Conservation (phyloP, 2,888 invertebrate genomes). For the Ischnura elegans region DNA sequence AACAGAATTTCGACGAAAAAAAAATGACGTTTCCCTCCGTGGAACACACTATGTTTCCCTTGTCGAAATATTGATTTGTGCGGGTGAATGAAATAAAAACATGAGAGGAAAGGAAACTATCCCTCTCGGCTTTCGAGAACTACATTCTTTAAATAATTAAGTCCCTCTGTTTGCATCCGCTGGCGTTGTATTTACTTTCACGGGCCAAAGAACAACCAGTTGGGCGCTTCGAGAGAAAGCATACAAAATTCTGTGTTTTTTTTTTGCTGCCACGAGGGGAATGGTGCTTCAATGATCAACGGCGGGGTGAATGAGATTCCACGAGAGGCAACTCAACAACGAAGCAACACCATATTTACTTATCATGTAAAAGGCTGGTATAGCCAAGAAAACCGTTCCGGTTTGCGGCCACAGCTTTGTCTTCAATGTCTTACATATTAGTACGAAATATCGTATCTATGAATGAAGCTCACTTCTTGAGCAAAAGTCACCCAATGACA, state of each 20-base stretch:
- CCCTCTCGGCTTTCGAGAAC: neutral
- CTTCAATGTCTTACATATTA: no score
- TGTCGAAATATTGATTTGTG: slow-evolving; percentile 3
- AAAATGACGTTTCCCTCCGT: neutral
- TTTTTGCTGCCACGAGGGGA: neutral
- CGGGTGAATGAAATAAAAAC: no score
- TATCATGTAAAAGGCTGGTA: no score
- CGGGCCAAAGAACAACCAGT: neutral
- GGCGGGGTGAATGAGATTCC: neutral
- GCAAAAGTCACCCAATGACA: no score
- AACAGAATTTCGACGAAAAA: neutral
- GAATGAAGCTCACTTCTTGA: no score
- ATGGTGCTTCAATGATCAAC: neutral
- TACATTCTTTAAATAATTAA: neutral
- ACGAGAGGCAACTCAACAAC: no score
- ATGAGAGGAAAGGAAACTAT: neutral
- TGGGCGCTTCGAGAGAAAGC: neutral
- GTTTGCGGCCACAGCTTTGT: no score
- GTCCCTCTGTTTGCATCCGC: neutral
- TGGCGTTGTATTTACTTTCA: neutral
- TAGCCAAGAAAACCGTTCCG: no score
- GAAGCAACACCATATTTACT: no score
- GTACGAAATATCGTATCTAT: no score
- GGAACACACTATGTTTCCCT: no score
- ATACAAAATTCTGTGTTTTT: neutral